Conservation (phyloP, 2,797 vertebrate genomes). For the Hyperoplus lanceolatus region DNA sequence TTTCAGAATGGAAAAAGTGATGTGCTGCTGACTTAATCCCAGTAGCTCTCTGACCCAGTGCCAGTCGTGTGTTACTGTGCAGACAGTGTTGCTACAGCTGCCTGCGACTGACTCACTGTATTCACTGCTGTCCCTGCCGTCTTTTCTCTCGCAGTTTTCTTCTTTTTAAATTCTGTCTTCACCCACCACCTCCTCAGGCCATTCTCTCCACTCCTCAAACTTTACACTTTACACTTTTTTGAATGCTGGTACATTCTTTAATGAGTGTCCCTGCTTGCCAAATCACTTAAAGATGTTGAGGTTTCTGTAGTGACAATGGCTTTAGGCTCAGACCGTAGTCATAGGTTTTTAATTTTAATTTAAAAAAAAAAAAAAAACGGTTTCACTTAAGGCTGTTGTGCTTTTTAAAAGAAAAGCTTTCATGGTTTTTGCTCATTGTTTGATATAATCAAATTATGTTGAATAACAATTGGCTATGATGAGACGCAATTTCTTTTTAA, state of each 20-base stretch:
- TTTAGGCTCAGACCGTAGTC: neutral
- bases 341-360: neutral
- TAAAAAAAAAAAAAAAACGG: too few species aligned
- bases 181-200: neutral
- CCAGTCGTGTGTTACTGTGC: slow-evolving; percentile 46
- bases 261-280: neutral
- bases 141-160: neutral
- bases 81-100: slow-evolving; percentile 54
- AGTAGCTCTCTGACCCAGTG: slow-evolving; percentile 29
- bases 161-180: slow-evolving; percentile 11
- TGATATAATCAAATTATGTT: neutral
- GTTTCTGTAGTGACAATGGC: neutral
- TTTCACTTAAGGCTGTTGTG: neutral
- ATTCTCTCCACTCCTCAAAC: slow-evolving; percentile 1
- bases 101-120: slow-evolving; percentile 53
- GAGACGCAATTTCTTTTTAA: neutral
- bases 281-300: neutral
- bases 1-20: slow-evolving; percentile 50
- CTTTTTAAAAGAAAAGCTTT: neutral
- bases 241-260: neutral
- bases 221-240: slow-evolving; percentile 9
- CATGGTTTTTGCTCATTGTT: too few species aligned
- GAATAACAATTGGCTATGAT: neutral
- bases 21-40: slow-evolving; percentile 13
- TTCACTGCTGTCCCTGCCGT: slow-evolving; percentile 23